Conservation (phyloP, 2,888 invertebrate genomes). For the Harmothoe impar region DNA sequence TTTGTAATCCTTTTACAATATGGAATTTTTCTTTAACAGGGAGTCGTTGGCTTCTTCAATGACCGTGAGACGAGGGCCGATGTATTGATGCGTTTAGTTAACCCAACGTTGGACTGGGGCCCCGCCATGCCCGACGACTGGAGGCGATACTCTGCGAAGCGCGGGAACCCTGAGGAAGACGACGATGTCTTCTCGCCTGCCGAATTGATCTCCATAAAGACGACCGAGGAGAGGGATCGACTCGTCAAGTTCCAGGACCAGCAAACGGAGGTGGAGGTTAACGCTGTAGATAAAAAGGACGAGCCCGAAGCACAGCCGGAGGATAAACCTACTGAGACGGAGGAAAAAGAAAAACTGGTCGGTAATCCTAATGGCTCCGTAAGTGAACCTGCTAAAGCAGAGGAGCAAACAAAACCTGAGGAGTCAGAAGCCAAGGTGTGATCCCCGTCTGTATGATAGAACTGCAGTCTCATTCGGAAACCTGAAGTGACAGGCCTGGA, state of each 20-base stretch:
- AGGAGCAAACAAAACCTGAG: neutral
- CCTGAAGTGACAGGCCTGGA: too few relatives aligned
- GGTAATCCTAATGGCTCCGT: neutral
- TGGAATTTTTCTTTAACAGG: constrained; percentile 58
- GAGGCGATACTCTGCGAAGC: constrained; percentile 52
- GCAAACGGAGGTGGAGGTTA: constrained; percentile 45
- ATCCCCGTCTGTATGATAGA: neutral
- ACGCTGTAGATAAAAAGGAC: constrained; percentile 39
- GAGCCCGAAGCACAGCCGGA: neutral
- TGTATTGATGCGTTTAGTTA: constrained; percentile 53
- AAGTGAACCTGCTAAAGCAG: neutral
- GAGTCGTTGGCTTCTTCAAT: constrained; percentile 56
- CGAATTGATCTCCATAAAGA: constrained; percentile 54
- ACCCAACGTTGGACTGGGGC: constrained; percentile 73
- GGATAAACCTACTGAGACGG: neutral
- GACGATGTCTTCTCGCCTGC: constrained; percentile 64
- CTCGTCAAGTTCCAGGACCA: constrained; percentile 67
- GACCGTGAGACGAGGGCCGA: constrained; percentile 64
- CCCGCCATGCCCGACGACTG: constrained; percentile 74
- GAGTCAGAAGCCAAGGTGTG: constrained; percentile 22
- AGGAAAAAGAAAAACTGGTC: neutral
- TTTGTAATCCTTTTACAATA: too few relatives aligned
- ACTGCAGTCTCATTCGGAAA: neutral
- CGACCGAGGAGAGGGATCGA: constrained; percentile 56
- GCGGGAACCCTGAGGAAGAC: constrained; percentile 51